Evolutionary conservation across 2,797 vertebrate genomes (phyloP).

Genomic region (Champsocephalus gunnari): DNA sequence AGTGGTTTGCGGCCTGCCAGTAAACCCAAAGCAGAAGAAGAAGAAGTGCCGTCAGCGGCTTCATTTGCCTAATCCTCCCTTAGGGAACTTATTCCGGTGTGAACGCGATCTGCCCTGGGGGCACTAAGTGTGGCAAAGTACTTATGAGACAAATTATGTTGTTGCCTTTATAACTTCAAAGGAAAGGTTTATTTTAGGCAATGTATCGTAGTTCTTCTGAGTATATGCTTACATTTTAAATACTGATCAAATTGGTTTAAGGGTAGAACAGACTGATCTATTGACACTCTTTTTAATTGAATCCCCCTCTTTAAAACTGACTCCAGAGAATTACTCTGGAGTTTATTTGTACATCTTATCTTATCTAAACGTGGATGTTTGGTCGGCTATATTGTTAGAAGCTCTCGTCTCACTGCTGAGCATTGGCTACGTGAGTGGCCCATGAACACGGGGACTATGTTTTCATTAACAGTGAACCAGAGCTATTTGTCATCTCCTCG

Average conservation of each 20-base stretch:
- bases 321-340: background rate
- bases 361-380: constrained; percentile 26
- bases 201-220: background rate
- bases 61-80: too few relatives aligned
- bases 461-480: background rate
- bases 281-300: background rate
- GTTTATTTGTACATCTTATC: constrained; percentile 14
- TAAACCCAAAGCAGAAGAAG: too few relatives aligned
- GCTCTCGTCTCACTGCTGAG: background rate
- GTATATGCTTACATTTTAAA: background rate
- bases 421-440: constrained; percentile 2
- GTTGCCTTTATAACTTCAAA: background rate
- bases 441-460: constrained; percentile 1
- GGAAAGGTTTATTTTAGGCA: background rate
- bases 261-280: background rate
- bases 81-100: too few relatives aligned
- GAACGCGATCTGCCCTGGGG: too few relatives aligned
- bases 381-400: background rate
- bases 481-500: background rate
- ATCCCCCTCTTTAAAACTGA: constrained; percentile 25
- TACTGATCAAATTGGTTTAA: background rate
- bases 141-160: background rate
- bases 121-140: too few relatives aligned
- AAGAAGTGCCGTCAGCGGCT: too few relatives aligned
- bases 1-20: too few relatives aligned